Evolutionary conservation across 2,113 vertebrate species (phyloP).

Genomic region (Corythornis madagascariensis): DNA sequence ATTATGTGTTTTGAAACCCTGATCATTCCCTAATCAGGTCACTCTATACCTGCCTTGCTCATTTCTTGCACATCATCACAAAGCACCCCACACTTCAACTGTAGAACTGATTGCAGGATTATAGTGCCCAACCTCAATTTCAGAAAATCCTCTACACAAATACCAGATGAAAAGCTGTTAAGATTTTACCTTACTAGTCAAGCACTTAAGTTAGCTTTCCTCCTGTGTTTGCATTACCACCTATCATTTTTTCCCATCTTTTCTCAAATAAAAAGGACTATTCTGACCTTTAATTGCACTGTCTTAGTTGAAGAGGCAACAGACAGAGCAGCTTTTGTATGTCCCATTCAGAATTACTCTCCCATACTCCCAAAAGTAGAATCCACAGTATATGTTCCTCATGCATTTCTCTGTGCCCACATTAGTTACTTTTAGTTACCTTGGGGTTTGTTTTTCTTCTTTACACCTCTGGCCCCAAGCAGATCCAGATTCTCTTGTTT

Average conservation of each 20-base stretch:
- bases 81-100: neutral
- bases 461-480: neutral
- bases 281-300: neutral
- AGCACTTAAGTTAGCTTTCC: neutral
- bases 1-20: neutral
- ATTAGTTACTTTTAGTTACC: neutral
- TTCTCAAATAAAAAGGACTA: neutral
- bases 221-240: neutral
- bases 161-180: neutral
- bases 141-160: slow-evolving; percentile 33
- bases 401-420: neutral
- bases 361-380: neutral
- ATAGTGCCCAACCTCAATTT: neutral
- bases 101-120: neutral
- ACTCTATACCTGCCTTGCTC: neutral
- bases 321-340: neutral
- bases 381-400: neutral
- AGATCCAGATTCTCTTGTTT: neutral
- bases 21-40: neutral
- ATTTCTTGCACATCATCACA: neutral
- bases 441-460: neutral
- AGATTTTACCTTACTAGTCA: neutral
- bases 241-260: neutral
- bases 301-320: neutral
- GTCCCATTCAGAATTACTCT: neutral